These are phyloP conservation scores for Calliphora vomitoria DNA, from an alignment of 2,888 invertebrate species.

Conservation along the genomic window DNA sequence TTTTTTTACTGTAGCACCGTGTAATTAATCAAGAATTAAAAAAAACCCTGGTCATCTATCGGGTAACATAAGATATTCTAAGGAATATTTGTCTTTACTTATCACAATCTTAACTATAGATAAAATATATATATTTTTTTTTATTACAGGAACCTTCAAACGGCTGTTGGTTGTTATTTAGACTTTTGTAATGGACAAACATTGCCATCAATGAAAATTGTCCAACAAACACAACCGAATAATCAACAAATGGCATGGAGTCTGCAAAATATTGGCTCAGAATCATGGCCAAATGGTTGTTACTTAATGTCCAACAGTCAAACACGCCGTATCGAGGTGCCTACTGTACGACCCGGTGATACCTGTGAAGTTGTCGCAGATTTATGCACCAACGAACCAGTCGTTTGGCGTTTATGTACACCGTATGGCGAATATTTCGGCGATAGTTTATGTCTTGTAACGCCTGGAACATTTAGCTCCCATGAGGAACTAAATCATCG, in stretches of 20 bases:
- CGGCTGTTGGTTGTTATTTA: conserved; percentile 97
- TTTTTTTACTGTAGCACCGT: too few relatives aligned
- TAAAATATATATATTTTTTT: background rate
- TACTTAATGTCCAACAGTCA: conserved; percentile 88
- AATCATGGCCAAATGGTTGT: conserved; percentile 94
- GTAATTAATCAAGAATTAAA: too few relatives aligned
- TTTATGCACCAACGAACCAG: conserved; percentile 91
- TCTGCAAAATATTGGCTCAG: conserved; percentile 94
- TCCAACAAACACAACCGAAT: conserved; percentile 84
- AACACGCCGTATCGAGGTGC: conserved; percentile 83
- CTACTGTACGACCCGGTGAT: conserved; percentile 91
- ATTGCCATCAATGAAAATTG: conserved; percentile 91
- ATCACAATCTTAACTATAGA: too few relatives aligned
- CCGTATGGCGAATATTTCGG: conserved; percentile 96
- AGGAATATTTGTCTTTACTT: too few relatives aligned
- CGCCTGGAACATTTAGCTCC: conserved; percentile 81
- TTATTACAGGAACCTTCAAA: conserved; percentile 95
- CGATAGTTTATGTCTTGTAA: conserved; percentile 86
- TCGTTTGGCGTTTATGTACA: conserved; percentile 95
- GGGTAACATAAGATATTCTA: too few relatives aligned
- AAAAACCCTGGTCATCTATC: too few relatives aligned
- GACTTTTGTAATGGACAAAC: conserved; percentile 92
- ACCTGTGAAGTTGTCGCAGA: conserved; percentile 91
- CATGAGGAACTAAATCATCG: conserved; percentile 83
- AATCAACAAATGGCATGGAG: conserved; percentile 90